phyloP scores from a whole-genome alignment of 2,797 vertebrate species.

The Rhinella marina region DNA sequence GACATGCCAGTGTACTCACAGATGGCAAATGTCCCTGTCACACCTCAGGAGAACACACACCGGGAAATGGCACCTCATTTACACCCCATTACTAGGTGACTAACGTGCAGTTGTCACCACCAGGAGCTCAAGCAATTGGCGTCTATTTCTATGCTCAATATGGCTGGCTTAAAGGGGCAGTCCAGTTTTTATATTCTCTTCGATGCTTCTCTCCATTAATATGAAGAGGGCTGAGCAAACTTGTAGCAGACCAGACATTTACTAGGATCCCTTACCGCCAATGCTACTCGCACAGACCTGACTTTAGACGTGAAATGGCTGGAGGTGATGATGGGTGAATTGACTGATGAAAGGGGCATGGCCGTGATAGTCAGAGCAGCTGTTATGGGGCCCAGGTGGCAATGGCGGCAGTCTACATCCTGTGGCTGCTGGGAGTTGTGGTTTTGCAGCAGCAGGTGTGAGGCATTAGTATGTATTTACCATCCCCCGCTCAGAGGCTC shows the following conservation, averaged over 20 bases:
- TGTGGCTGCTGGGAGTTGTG: not conserved
- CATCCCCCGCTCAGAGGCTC: not conserved
- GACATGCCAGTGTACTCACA: not conserved
- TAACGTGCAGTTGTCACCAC: not conserved
- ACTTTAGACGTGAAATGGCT: not conserved
- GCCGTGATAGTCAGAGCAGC: not conserved
- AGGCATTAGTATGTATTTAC: not conserved
- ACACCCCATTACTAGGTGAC: not conserved
- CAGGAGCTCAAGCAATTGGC: not conserved
- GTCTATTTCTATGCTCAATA: not conserved
- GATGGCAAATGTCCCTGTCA: not conserved
- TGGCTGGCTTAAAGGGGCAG: not conserved
- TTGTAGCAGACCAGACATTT: too few relatives aligned
- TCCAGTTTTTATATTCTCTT: not conserved
- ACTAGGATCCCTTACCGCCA: not conserved
- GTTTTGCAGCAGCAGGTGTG: not conserved
- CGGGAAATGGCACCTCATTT: not conserved
- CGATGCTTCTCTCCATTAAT: not conserved
- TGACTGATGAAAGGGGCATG: not conserved
- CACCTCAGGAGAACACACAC: not conserved
- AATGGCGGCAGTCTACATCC: not conserved
- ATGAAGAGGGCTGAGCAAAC: not conserved
- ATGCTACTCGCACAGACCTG: not conserved
- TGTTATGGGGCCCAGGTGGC: not conserved
- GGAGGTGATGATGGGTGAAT: not conserved